Base-by-base conservation (phyloP, 2,888 invertebrate species). In the Cheilosia pagana region DNA sequence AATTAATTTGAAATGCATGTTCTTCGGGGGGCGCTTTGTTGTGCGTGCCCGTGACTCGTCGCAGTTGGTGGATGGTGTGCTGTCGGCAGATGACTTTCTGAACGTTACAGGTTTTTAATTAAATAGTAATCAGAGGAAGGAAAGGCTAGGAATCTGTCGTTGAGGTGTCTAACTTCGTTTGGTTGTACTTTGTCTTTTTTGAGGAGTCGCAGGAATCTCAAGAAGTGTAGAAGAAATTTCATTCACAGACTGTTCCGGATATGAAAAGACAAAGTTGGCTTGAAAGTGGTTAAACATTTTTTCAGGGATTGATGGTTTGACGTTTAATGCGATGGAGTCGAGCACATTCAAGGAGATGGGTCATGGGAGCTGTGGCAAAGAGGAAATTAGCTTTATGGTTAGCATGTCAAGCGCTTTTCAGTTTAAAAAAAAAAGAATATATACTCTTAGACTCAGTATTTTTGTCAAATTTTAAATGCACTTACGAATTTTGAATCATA, bases 91-190 rank as follows among this genome's bases (percentile, higher is more conserved):
- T 81, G 85, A 76, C 85, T 85, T 75, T 75, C 48, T 75, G 75
- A 81, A 71, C 60, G 65, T 70, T 85, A 81, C 70, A 71, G 70
- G 71, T 85, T 79, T 85, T 85, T 85, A 85, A 85, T 85, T 85
- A 85, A 85, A 83, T 74, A 83, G 74, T 79, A 79, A 79, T 79
- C 63, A 83, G 52, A 57, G 50, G 53, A 57, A 67, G 71, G 35
- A 67, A 63, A 67, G 77, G 50, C 60, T 53, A 48, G 60, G 31
- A 55, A 45, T 57, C 79, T 48, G 19, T 68, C 45, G 48, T 23
- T 19, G 60, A 78, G 62, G 48, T 70, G 70, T 67, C 53, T 79
- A 28, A 25, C 19, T 57, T 45, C 25, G 12, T 68, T 12, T 43
- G 12, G 3, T 59, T 39, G 1, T 43, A n/a, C n/a, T 52, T 52